These are phyloP conservation scores for Saxidomus purpurata DNA, from an alignment of 1,140 invertebrate genomes.

Conservation along the genomic window DNA sequence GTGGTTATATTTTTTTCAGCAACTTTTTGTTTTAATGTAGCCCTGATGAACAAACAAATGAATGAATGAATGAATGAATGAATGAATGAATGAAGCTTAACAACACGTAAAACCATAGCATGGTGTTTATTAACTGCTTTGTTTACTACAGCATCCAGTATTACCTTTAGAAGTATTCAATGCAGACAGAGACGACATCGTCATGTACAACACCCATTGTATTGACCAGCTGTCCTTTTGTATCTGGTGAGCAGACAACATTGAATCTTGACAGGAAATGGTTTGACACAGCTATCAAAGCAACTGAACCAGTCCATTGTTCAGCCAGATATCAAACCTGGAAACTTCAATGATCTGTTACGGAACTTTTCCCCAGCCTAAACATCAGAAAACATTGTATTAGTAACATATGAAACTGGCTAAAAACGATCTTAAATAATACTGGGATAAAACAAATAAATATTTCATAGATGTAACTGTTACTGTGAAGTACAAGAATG, in stretches of 20 bases:
- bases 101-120: too few relatives aligned
- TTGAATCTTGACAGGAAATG: constrained; percentile 96
- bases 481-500: too few relatives aligned
- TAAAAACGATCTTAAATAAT: too few relatives aligned
- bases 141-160: neutral
- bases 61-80: too few relatives aligned
- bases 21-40: too few relatives aligned
- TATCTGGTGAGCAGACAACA: constrained; percentile 93
- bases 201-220: constrained; percentile 92
- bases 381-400: too few relatives aligned
- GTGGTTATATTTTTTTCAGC: too few relatives aligned
- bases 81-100: too few relatives aligned
- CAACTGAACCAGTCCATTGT: constrained; percentile 99
- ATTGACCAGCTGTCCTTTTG: constrained; percentile 94
- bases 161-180: constrained; percentile 96
- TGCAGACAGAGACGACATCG: constrained; percentile 94
- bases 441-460: too few relatives aligned
- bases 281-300: constrained; percentile 95
- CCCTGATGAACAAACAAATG: too few relatives aligned
- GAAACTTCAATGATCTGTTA: constrained; percentile 96
- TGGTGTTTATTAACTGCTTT: neutral
- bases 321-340: constrained; percentile 97
- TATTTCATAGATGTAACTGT: too few relatives aligned
- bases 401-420: too few relatives aligned
- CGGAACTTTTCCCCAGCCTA: constrained; percentile 87